These are phyloP conservation scores for Leucophora obtusa DNA, from an alignment of 2,888 invertebrate genomes.

Conservation along the genomic window DNA sequence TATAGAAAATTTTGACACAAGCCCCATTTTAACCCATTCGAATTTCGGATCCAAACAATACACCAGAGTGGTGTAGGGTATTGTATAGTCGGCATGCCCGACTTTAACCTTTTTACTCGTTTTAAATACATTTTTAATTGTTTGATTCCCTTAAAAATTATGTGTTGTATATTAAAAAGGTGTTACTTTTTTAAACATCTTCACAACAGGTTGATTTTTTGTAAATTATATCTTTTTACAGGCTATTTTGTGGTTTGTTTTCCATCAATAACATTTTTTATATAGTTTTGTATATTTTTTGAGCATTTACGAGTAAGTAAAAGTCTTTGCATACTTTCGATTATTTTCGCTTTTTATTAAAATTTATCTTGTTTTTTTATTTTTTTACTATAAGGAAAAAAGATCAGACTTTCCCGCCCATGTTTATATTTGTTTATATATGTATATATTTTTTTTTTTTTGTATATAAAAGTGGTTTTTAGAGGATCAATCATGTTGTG, in stretches of 20 bases:
- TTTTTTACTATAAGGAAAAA: conserved; percentile 37
- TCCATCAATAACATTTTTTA: conserved; percentile 9
- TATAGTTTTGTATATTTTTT: background rate
- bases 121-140: too few species aligned
- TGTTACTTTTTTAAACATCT: conserved; percentile 20
- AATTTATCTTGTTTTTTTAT: conserved; percentile 11
- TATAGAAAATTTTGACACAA: too few species aligned
- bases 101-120: too few species aligned
- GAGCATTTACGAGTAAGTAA: conserved; percentile 44
- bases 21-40: too few species aligned
- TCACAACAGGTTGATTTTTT: conserved; percentile 14
- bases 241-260: conserved; percentile 36
- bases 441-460: conserved; percentile 36
- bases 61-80: too few species aligned
- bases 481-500: conserved; percentile 49
- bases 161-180: background rate
- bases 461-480: conserved; percentile 47
- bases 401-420: conserved; percentile 42
- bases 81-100: too few species aligned
- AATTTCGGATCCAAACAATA: too few species aligned
- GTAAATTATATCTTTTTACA: conserved; percentile 9
- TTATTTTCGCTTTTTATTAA: conserved; percentile 61
- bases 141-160: too few species aligned
- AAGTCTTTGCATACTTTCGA: conserved; percentile 64
- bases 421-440: conserved; percentile 34